Conservation (phyloP, 1,140 invertebrate genomes). For the Lucilia sericata region DNA sequence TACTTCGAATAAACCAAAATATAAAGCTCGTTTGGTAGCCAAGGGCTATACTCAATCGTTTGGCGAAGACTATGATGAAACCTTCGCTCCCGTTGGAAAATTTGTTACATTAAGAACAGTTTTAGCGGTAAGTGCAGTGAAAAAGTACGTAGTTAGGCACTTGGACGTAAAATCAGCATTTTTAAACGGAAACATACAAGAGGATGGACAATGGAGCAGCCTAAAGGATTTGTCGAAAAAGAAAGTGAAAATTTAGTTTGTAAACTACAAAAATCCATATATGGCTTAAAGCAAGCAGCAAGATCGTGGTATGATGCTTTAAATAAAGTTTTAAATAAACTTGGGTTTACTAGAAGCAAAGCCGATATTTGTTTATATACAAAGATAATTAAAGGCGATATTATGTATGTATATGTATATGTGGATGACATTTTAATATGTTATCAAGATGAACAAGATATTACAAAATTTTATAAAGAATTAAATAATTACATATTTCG, state of each 20-base stretch:
- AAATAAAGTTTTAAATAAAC: conserved; percentile 41
- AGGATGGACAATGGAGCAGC: conserved; percentile 68
- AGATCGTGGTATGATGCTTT: conserved; percentile 53
- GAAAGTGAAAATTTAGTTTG: conserved; percentile 45
- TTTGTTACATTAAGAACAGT: conserved; percentile 64
- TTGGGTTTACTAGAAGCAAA: conserved; percentile 37
- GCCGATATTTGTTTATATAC: neutral
- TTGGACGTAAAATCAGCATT: conserved; percentile 68
- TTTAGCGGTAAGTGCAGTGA: conserved; percentile 59
- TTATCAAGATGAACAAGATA: neutral
- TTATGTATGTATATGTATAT: too few relatives aligned
- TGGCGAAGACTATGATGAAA: too few relatives aligned
- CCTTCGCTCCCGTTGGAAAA: too few relatives aligned
- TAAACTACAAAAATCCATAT: conserved; percentile 52
- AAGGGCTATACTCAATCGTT: too few relatives aligned
- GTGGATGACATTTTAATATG: too few relatives aligned
- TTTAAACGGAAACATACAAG: conserved; percentile 66
- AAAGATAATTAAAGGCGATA: neutral
- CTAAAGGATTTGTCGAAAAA: conserved; percentile 57
- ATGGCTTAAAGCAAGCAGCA: conserved; percentile 58
- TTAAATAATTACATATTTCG: neutral
- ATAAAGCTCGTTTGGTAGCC: too few relatives aligned
- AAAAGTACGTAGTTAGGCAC: conserved; percentile 57
- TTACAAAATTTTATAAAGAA: neutral
- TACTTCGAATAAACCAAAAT: too few relatives aligned